phyloP scores from a whole-genome alignment of 2,113 vertebrate species.

The Peucedramus taeniatus region DNA sequence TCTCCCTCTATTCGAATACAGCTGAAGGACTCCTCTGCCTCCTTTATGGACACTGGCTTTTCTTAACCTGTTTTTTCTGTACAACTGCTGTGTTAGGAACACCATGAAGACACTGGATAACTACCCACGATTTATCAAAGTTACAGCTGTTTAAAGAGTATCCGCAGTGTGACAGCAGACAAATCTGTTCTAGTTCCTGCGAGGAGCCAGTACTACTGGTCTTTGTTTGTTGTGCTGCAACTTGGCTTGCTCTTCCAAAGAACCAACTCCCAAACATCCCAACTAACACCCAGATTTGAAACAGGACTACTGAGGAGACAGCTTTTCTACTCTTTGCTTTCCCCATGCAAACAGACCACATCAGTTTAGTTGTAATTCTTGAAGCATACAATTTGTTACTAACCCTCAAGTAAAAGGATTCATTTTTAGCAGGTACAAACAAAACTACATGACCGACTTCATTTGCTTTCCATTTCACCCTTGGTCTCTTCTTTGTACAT shows the following conservation, averaged over 20 bases:
- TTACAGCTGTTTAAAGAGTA: not conserved
- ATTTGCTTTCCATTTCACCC: not conserved
- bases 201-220: not conserved
- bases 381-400: not conserved
- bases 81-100: not conserved
- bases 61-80: not conserved
- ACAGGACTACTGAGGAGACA: rapidly evolving
- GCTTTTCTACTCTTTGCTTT: not conserved
- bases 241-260: not conserved
- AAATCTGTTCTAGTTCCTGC: not conserved
- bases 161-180: not conserved
- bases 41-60: not conserved
- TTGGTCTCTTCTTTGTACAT: not conserved
- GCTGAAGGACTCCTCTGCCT: no score
- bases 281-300: not conserved
- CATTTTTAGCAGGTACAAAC: not conserved
- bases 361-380: not conserved
- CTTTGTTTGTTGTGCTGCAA: not conserved
- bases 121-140: rapidly evolving
- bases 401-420: not conserved
- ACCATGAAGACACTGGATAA: not conserved
- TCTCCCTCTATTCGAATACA: not conserved
- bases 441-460: rapidly evolving
- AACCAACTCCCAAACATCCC: not conserved
- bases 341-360: not conserved